Evolutionary conservation across 2,113 vertebrate genomes (phyloP), one percentile per base, ranked within the genome.

Genomic region (Pelvicachromis taeniatus): DNA sequence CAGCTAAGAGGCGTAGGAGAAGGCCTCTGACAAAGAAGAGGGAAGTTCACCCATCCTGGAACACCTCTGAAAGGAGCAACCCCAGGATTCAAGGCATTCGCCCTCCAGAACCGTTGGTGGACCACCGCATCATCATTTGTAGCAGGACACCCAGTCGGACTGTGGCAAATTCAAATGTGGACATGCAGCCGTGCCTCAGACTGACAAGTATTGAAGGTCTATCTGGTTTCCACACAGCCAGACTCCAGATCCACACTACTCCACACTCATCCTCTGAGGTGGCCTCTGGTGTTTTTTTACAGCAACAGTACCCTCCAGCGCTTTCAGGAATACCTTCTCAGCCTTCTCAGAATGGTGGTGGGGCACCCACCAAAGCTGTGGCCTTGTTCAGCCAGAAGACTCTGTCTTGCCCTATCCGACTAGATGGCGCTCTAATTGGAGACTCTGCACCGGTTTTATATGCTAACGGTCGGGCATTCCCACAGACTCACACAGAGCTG

Each of bases 1-100:
- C 87, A 0, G 68, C 89, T 84, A 95, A 95, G 81, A 93, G 90
- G 68, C 89, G 85, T 81, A 88, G 87, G 9, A 91, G 53, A 81
- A 92, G 73, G 77, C 73, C 85, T 1, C 45, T 73, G 6, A 10
- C 58, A 58, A 95, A 89, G 70, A 95, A 94, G 77, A 92, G 86
- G 77, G 94, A 95, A n/a, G 92, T 94, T 4, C 95, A 95, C 65
- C 95, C 95, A 1, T 95, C 95, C 12, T 95, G 95, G 95, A 94
- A 45, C 53, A 50, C 59, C 3, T 80, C 86, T 4, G 89, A 89
- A 14, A 88, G 21, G 48, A 83, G 52, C 38, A 91, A 21, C 26
- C 95, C 95, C n/a, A 82, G 88, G 80, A 95, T 95, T n/a, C 89
- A 92, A 53, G 95, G 95, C 9, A 77, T 93, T n/a, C 91, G 87